Evolutionary conservation across 2,797 vertebrate genomes (phyloP).

Genomic region (Phalanger gymnotis): DNA sequence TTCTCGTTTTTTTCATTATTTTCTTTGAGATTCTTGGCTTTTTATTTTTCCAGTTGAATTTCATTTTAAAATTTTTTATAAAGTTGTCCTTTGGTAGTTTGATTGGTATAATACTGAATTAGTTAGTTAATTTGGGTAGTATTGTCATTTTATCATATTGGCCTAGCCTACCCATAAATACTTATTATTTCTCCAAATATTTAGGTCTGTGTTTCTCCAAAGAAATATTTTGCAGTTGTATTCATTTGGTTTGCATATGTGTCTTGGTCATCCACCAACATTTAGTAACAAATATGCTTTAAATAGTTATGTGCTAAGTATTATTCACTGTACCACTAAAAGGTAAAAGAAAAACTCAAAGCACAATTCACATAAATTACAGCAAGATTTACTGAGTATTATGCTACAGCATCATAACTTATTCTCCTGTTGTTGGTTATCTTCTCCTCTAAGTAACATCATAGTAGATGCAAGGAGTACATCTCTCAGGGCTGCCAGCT

Average conservation of each 20-base stretch:
- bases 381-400: neutral
- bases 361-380: neutral
- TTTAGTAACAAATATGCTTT: neutral
- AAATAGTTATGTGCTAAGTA: neutral
- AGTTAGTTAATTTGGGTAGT: neutral
- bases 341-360: neutral
- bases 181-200: neutral
- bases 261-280: neutral
- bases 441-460: no score
- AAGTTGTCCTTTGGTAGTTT: neutral
- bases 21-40: neutral
- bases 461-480: no score
- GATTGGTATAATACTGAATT: neutral
- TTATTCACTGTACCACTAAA: neutral
- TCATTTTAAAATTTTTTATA: neutral
- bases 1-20: no score
- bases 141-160: neutral
- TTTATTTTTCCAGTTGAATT: neutral
- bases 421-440: no score
- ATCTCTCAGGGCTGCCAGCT: no score
- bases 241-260: neutral
- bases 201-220: neutral
- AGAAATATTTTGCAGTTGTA: neutral
- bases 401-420: neutral
- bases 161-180: neutral